Base-by-base conservation (phyloP, 1,140 invertebrate species). In the Anagrus nilaparvatae region DNA sequence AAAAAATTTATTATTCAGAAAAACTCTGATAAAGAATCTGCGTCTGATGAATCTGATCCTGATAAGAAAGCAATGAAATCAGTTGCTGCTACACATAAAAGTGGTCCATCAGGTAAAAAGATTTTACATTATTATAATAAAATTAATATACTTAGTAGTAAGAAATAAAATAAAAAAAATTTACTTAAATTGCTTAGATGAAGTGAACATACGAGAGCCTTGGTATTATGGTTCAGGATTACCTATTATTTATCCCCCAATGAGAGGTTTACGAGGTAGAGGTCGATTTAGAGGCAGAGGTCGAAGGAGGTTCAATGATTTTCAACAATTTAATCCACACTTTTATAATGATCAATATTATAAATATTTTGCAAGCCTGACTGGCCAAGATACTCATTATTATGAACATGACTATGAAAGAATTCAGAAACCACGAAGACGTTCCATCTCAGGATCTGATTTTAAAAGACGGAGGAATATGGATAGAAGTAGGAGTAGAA, bases 341-440 rank as follows among this genome's bases (percentile, higher is more conserved):
- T 40, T 64, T n/a, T 59, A 62, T 42, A 63, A 69, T 41, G 58
- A 67, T 28, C 59, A 67, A 38, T 67, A 66, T 39, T 65, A 68
- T 41, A 61, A 65, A 37, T 68, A 69, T 20, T 68, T 67, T 32
- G 63, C 63, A 2, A 65, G 58, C 48, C 46, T 65, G 7, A 58
- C 59, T 10, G 60, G 62, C 4, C 59, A 63, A 36, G 60, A 63
- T 41, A 59, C 59, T 48, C 50, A 51, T 27, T 65, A 36, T 17
- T 13, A 55, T 20, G 57, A 61, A 9, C 54, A 43, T 25, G 61
- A 57, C 49, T 59, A 53, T 19, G 53, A 57, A 47, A 69, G 66
- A 47, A n/a, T n/a, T n/a, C n/a, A n/a, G n/a, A n/a, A 69, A 68
- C 3, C 69, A 65, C 16, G 14, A 9, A 61, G 60, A 12, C n/a